A percentile compares a stretch with the other conserved stretches of the same genome.
Evolutionary conservation across 2,888 invertebrate species (phyloP).

Genomic region (Ormyrus rosae): DNA sequence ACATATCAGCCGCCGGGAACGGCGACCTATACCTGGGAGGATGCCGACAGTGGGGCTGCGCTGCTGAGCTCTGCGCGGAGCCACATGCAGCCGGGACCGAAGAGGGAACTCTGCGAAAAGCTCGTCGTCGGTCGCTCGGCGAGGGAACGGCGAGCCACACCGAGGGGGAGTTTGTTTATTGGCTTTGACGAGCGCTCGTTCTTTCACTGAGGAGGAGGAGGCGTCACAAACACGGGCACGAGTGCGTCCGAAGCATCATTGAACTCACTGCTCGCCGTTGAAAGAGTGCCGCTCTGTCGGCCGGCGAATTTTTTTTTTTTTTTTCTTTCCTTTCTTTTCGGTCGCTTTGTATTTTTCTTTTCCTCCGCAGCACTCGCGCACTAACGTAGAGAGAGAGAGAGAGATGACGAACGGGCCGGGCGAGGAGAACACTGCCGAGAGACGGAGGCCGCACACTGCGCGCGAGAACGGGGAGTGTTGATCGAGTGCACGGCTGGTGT

Average conservation of each 20-base stretch:
- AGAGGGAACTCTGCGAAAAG: background rate
- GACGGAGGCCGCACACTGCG: background rate
- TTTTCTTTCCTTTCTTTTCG: slow-evolving; percentile 12
- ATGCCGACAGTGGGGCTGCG: background rate
- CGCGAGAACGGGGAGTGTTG: background rate
- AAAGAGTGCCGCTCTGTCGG: slow-evolving; percentile 7
- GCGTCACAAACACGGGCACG: slow-evolving; percentile 28
- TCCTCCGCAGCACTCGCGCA: too few relatives aligned
- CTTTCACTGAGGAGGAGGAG: slow-evolving; percentile 11
- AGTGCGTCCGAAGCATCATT: slow-evolving; percentile 56
- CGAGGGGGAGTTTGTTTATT: too few relatives aligned
- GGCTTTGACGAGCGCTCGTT: background rate
- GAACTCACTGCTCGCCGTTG: background rate
- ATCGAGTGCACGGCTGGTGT: too few relatives aligned
- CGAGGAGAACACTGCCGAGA: too few relatives aligned
- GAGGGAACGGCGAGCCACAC: too few relatives aligned
- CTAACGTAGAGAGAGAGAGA: too few relatives aligned
- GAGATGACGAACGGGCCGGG: too few relatives aligned
- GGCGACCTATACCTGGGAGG: slow-evolving; percentile 1
- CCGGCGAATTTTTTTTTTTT: slow-evolving; percentile 5
- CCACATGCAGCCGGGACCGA: slow-evolving; percentile 37
- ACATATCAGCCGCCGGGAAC: slow-evolving; percentile 78
- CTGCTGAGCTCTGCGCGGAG: slow-evolving; percentile 15
- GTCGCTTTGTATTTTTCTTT: too few relatives aligned
- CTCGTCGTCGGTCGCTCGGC: too few relatives aligned